Evolutionary conservation across 2,888 invertebrate genomes (phyloP).

Genomic region (Agriopis aurantiaria): DNA sequence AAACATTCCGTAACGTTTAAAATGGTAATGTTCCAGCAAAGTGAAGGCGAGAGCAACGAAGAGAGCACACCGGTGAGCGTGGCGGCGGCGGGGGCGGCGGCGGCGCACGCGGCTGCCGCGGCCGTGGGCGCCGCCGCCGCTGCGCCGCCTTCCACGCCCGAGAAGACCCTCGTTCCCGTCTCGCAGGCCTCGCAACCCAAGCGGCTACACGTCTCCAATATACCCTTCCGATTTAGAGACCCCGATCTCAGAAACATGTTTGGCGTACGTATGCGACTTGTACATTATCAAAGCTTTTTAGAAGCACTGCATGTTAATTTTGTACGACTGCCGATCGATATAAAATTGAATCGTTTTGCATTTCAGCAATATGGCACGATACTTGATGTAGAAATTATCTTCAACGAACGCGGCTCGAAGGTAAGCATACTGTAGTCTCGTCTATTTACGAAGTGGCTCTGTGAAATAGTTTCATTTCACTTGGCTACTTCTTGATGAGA

Average conservation of each 20-base stretch:
- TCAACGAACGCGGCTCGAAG: constrained; percentile 99
- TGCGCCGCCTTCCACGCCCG: constrained; percentile 69
- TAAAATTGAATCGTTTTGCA: constrained; percentile 74
- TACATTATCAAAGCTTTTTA: constrained; percentile 22
- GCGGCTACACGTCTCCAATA: constrained; percentile 99
- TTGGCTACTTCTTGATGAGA: constrained; percentile 59
- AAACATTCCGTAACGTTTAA: neutral
- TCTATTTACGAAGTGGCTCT: constrained; percentile 64
- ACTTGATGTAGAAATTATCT: constrained; percentile 99
- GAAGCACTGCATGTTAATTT: constrained; percentile 57
- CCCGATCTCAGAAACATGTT: constrained; percentile 99
- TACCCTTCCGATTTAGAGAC: constrained; percentile 99
- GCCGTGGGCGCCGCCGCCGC: constrained; percentile 62
- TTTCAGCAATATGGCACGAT: constrained; percentile 99
- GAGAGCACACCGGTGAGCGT: constrained; percentile 84
- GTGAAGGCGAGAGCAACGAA: constrained; percentile 84
- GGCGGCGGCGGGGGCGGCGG: constrained; percentile 62
- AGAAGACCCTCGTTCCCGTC: constrained; percentile 83
- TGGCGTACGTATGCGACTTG: constrained; percentile 91
- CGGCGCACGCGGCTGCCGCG: constrained; percentile 65
- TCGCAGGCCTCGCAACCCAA: constrained; percentile 91
- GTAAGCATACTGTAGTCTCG: constrained; percentile 88
- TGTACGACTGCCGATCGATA: constrained; percentile 45
- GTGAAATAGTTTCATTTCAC: constrained; percentile 74
- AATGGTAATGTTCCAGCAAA: constrained; percentile 60